Evolutionary conservation across 2,888 invertebrate genomes (phyloP), one percentile per base, ranked within the genome.

Genomic region (Euzetes globulus): DNA sequence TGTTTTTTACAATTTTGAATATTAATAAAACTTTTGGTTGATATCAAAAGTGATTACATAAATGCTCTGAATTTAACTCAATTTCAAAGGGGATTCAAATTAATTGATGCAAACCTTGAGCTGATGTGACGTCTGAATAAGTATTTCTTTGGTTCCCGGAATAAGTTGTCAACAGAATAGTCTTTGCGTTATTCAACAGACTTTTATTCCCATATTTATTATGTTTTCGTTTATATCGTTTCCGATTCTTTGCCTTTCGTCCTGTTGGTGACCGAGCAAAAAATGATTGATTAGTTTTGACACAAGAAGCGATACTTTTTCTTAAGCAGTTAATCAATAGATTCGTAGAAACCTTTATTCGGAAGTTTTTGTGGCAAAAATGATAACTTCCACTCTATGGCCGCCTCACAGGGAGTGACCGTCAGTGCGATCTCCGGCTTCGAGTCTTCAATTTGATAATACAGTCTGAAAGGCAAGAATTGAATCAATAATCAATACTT

Each of bases 401-500:
- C 79, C 1, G 83, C 82, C 2, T 83, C 82, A 78, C 84, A 84
- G 1, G 84, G 84, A 0, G 82, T 83, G 9, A 84, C 81, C 4
- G 82, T 81, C 33, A 84, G 79, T 63, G 81, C 81, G 37, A 83
- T 76, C n/a, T 72, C 37, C 2, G 63, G 45, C 29, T 65, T 41
- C 11, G 68, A 22, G 5, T 41, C 22, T 3, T 68, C 41, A 9
- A 68, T 45, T 33, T 41, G 68, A 68, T 68, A 68, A 68, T 68
- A 68, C 41, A 68, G 11, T 68, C 68, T 68, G 17, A 9, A 29
- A 27, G 27, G 13, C 17, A 60, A 29, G 2, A 52, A 52, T n/a
- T 52, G n/a, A 6, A 52, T 52, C 6, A 50, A 50, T 7, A 7
- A 58, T 29, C 7, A 55, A 55, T 55, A n/a, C 5, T n/a, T n/a